Conservation (phyloP, 2,113 vertebrate species). For the Oxyruncus cristatus region DNA sequence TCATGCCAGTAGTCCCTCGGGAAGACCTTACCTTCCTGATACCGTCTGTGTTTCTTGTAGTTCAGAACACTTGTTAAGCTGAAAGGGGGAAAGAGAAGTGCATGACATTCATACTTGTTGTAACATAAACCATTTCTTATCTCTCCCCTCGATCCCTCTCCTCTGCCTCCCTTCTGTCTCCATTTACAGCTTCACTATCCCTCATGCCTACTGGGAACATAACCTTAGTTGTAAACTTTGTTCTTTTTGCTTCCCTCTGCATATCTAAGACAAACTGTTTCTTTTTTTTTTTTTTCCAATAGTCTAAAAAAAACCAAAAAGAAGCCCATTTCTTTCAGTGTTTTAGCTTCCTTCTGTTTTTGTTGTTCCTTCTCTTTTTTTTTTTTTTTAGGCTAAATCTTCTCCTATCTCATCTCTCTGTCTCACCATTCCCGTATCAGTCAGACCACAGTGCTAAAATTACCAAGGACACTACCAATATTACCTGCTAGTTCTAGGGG, state of each 20-base stretch:
- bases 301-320: neutral
- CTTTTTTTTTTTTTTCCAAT: neutral
- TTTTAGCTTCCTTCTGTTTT: neutral
- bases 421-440: neutral
- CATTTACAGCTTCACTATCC: slow-evolving; percentile 50
- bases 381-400: neutral
- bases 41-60: slow-evolving; percentile 20
- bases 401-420: neutral
- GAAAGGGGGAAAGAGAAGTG: slow-evolving; percentile 14
- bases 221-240: slow-evolving; percentile 30
- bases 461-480: neutral
- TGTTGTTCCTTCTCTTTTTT: neutral
- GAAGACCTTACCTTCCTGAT: slow-evolving; percentile 34
- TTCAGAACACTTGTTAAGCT: slow-evolving; percentile 54
- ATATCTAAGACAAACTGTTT: neutral
- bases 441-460: neutral
- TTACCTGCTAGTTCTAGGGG: neutral
- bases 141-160: slow-evolving; percentile 25
- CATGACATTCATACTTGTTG: slow-evolving; percentile 48
- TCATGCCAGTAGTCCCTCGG: neutral
- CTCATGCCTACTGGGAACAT: slow-evolving; percentile 25
- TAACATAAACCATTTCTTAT: slow-evolving; percentile 62
- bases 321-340: neutral
- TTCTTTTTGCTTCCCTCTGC: slow-evolving; percentile 9
- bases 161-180: slow-evolving; percentile 21